These are phyloP conservation scores for Nothobranchius furzeri DNA, from an alignment of 2,113 vertebrate species.

Conservation along the genomic window DNA sequence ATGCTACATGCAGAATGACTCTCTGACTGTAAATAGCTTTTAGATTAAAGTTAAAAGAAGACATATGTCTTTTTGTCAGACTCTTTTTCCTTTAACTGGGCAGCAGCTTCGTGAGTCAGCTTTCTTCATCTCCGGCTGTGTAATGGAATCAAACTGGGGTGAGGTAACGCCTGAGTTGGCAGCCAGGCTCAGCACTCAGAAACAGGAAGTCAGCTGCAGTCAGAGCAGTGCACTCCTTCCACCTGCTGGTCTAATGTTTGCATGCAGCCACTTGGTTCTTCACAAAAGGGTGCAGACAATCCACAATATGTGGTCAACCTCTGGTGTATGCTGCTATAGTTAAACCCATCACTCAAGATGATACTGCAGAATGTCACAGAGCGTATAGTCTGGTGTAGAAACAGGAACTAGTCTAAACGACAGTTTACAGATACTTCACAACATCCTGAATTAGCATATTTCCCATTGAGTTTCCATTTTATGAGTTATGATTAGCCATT, in stretches of 20 bases:
- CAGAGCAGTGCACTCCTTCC: conserved; percentile 33
- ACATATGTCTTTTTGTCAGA: conserved; percentile 14
- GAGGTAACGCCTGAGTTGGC: conserved; percentile 63
- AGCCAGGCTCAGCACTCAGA: conserved; percentile 51
- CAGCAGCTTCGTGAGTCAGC: conserved; percentile 55
- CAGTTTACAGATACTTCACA: no score
- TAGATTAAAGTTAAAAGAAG: conserved; percentile 34
- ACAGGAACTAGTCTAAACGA: no score
- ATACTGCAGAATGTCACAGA: no score
- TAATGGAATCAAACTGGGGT: conserved; percentile 64
- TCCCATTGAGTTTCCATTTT: no score
- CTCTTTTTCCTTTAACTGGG: neutral
- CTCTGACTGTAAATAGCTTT: conserved; percentile 41
- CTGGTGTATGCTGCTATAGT: conserved; percentile 19
- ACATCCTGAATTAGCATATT: no score
- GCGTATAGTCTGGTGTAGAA: no score
- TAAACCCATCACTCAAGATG: conserved; percentile 14
- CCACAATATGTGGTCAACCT: conserved; percentile 9
- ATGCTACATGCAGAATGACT: conserved; percentile 19
- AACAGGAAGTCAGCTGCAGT: conserved; percentile 7
- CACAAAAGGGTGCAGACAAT: conserved; percentile 4
- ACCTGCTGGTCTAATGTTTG: conserved; percentile 49
- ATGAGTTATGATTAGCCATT: no score
- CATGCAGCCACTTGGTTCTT: neutral
- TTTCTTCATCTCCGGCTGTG: conserved; percentile 41